phyloP scores from a whole-genome alignment of 2,797 vertebrate genomes.

The Acanthiza pusilla region DNA sequence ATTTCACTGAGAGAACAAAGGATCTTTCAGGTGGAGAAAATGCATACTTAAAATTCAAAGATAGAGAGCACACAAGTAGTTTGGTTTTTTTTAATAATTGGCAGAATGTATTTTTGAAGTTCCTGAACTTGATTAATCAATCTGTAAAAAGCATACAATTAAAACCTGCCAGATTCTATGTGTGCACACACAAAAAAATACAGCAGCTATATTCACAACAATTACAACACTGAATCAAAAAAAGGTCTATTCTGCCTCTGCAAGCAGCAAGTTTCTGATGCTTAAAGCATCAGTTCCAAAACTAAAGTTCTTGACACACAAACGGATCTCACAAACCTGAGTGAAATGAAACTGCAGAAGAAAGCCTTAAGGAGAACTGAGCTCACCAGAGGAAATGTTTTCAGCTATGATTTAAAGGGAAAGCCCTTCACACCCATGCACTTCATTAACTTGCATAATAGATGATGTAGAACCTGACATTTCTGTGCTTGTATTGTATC shows the following conservation, averaged over 20 bases:
- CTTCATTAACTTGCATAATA: slow-evolving; percentile 3
- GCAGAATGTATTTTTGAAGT: slow-evolving; percentile 46
- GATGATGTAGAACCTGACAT: not conserved
- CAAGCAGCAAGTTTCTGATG: not conserved
- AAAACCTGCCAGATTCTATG: not conserved
- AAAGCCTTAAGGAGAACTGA: not conserved
- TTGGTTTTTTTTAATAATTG: not conserved
- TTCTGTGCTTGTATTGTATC: not conserved
- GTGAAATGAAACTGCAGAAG: not conserved
- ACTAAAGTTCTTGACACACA: not conserved
- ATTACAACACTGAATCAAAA: not conserved
- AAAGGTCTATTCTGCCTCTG: not conserved
- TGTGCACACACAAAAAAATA: not conserved
- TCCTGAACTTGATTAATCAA: slow-evolving; percentile 53
- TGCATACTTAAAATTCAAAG: slow-evolving; percentile 28
- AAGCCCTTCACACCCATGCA: slow-evolving; percentile 27
- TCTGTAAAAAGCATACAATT: slow-evolving; percentile 25
- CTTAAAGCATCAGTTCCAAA: not conserved
- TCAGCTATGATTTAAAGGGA: slow-evolving; percentile 11
- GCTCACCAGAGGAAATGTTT: slow-evolving; percentile 7
- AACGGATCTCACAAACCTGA: not conserved
- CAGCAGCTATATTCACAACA: not conserved
- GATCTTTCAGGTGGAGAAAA: not conserved
- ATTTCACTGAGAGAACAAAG: not conserved
- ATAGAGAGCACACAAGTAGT: not conserved